A percentile compares a stretch with the other conserved stretches of the same genome.
phyloP scores from a whole-genome alignment of 2,797 vertebrate genomes.

The Channallabes apus region DNA sequence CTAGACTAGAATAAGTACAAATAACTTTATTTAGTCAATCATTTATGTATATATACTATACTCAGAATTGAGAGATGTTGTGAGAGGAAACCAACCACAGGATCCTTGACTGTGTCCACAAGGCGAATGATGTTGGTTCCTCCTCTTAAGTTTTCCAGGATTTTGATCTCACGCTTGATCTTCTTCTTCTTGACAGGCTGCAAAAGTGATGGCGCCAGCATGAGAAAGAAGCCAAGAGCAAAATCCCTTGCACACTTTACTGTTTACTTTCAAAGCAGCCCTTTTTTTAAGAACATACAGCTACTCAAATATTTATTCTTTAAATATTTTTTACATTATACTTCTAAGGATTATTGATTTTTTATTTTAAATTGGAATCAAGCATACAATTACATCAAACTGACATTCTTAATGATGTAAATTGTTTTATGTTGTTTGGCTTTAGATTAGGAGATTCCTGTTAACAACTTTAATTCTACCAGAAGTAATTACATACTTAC shows the following conservation, averaged over 20 bases:
- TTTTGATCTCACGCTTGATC: conserved; percentile 98
- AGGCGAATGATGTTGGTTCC: conserved; percentile 99
- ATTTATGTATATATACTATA: neutral
- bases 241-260: neutral
- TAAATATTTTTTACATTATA: neutral
- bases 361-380: neutral
- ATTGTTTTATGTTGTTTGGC: neutral
- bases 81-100: conserved; percentile 79
- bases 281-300: neutral
- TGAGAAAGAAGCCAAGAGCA: neutral
- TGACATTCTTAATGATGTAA: neutral
- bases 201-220: conserved; percentile 39
- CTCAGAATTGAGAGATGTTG: neutral
- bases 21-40: neutral
- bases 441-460: neutral
- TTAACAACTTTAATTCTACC: neutral
- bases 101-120: conserved; percentile 97
- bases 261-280: neutral
- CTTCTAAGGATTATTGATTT: neutral
- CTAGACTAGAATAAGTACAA: conserved; percentile 88
- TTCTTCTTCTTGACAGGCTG: conserved; percentile 99
- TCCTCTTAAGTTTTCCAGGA: conserved; percentile 94
- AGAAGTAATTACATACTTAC: too few relatives aligned
- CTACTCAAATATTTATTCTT: neutral
- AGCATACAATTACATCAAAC: neutral